A percentile compares a stretch with the other conserved stretches of the same genome.
Conservation (phyloP, 2,113 vertebrate genomes). For the Romanogobio albipinnatus region DNA sequence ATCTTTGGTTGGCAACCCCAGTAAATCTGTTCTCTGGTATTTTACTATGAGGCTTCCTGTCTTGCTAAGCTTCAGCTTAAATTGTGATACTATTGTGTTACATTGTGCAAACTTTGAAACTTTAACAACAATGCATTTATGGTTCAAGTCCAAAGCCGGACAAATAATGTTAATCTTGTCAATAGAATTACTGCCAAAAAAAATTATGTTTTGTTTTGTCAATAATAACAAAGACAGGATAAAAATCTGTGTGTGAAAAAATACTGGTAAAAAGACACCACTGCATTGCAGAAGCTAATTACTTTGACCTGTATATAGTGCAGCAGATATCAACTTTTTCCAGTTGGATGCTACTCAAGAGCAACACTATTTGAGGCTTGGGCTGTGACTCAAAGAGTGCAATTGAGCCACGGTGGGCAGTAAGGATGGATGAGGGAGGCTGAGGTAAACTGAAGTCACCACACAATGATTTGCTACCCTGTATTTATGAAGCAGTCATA, state of each 20-base stretch:
- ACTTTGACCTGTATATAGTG: constrained; percentile 62
- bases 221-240: not conserved
- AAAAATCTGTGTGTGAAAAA: constrained; percentile 30
- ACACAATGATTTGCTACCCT: constrained; percentile 56
- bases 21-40: not conserved
- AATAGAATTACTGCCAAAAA: not conserved
- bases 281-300: constrained; percentile 64
- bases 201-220: not conserved
- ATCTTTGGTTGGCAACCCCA: constrained; percentile 61
- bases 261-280: constrained; percentile 59
- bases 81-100: constrained; percentile 8
- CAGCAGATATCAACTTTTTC: constrained; percentile 67
- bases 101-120: not conserved
- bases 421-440: constrained; percentile 46
- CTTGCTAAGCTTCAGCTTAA: not conserved
- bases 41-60: not conserved
- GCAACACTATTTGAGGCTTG: constrained; percentile 68
- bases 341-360: constrained; percentile 68
- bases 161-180: constrained; percentile 14
- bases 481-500: constrained; percentile 55
- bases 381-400: constrained; percentile 61
- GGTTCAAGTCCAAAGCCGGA: not conserved
- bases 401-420: constrained; percentile 61
- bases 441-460: constrained; percentile 47
- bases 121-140: not conserved